Base-by-base conservation (phyloP, 2,888 invertebrate genomes). In the Diploptera punctata region DNA sequence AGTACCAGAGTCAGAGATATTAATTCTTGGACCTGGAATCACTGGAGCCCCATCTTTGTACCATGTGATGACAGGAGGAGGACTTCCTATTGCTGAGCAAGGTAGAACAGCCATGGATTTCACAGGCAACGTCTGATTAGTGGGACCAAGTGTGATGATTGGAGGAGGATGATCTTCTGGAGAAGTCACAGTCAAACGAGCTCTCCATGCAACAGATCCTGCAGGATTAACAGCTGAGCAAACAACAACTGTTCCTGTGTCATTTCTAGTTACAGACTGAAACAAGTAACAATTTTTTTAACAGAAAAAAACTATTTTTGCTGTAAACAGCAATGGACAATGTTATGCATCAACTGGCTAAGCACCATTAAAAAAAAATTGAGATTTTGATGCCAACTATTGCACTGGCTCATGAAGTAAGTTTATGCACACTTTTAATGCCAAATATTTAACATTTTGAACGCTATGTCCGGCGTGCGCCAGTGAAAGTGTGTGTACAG, bases 61-160 rank as follows among this genome's bases (percentile, higher is more conserved):
- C 94, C 94, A 94, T 4, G 91, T 91, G 76, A 94, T 91, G 74
- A 91, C 88, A 61, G 93, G 93, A 76, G 89, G 88, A 75, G 95
- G 94, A 80, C 89, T 88, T 57, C 95, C 95, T 76, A 88, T 87
- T 1, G 94, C 94, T 78, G 92, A 90, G 81, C 98, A 98, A 52
- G 92, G 92, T 80, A 98, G 86, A 80, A 92, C 89, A 65, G 95
- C 97, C 80, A 93, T 89, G 71, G 94, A 94, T 82, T 93, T 92
- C 77, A 94, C 87, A 74, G 96, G 94, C 80, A 97, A 85, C 62
- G 97, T 97, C 88, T 97, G 97, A 86, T 97, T 97, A 80, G 93
- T 92, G 73, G 97, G 97, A 44, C 96, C 97, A 80, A 92, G 89
- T 79, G 91, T 89, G 81, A 98, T 97, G 78, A 97, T 91, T 73